Evolutionary conservation across 2,113 vertebrate genomes (phyloP).

Genomic region (Xyrauchen texanus): DNA sequence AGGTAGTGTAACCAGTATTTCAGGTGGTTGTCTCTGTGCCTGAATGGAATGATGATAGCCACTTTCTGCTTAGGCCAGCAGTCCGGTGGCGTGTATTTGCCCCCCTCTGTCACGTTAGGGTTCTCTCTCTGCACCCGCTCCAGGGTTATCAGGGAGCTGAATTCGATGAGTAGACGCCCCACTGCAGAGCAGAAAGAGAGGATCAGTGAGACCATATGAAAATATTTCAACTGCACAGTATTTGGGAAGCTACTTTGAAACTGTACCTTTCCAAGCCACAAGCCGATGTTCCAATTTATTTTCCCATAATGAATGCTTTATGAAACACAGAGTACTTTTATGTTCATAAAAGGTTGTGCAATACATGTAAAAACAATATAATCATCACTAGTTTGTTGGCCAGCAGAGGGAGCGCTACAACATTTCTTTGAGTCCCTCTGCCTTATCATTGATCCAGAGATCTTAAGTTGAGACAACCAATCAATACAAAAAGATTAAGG

Average conservation of each 20-base stretch:
- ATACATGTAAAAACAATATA: conserved; percentile 30
- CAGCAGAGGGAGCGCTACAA: conserved; percentile 29
- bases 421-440: neutral
- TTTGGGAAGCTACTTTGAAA: no score
- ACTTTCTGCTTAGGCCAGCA: conserved; percentile 91
- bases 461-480: conserved; percentile 25
- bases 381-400: neutral
- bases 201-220: conserved; percentile 37
- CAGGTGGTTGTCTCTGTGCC: conserved; percentile 95
- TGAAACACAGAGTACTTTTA: conserved; percentile 25
- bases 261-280: no score
- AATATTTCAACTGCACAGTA: neutral
- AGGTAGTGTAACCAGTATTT: conserved; percentile 99
- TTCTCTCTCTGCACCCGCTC: conserved; percentile 96
- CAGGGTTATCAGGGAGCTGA: conserved; percentile 95
- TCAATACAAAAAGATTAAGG: conserved; percentile 34
- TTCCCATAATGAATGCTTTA: neutral
- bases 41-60: conserved; percentile 97
- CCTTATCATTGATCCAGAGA: conserved; percentile 28
- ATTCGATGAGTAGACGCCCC: conserved; percentile 94
- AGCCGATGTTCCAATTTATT: no score
- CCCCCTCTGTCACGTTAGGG: conserved; percentile 90
- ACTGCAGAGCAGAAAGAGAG: conserved; percentile 74
- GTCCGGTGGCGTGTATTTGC: conserved; percentile 87
- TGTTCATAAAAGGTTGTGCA: conserved; percentile 19